These are phyloP conservation scores for Antechinus stuartii DNA, from an alignment of 2,113 vertebrate genomes.

Conservation along the genomic window DNA sequence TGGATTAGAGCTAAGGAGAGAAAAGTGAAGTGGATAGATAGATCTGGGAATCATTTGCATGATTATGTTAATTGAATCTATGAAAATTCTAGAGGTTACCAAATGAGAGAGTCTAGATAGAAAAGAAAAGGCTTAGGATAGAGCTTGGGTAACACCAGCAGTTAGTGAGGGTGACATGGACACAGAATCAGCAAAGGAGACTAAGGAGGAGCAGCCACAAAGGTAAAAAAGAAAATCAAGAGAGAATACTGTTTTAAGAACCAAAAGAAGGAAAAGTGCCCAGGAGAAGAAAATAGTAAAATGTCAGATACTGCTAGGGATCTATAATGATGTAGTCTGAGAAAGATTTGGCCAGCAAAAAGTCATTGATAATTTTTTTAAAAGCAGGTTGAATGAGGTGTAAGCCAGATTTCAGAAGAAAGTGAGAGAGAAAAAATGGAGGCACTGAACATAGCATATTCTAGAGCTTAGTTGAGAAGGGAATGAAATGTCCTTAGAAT, in stretches of 20 bases:
- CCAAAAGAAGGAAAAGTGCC: not conserved
- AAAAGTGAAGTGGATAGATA: not conserved
- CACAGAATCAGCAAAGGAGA: not conserved
- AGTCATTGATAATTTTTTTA: not conserved
- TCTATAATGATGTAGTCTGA: not conserved
- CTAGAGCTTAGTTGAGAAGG: not conserved
- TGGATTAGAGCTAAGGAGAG: not conserved
- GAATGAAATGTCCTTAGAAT: not conserved
- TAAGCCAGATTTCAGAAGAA: not conserved
- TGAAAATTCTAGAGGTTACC: not conserved
- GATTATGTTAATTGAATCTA: not conserved
- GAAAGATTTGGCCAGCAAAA: not conserved
- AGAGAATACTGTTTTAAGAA: not conserved
- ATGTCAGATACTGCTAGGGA: not conserved
- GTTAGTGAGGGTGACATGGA: not conserved
- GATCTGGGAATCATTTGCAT: not conserved
- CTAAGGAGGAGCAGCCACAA: not conserved
- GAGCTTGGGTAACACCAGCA: not conserved
- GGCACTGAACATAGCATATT: not conserved
- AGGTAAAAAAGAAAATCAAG: not conserved
- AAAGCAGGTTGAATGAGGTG: not conserved
- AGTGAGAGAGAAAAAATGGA: not conserved
- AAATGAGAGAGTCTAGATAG: not conserved
- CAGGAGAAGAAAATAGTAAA: not conserved
- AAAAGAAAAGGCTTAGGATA: not conserved